These are phyloP conservation scores for Paralinhomoeus sp. DNA, from an alignment of 2,888 invertebrate genomes.

Conservation along the genomic window DNA sequence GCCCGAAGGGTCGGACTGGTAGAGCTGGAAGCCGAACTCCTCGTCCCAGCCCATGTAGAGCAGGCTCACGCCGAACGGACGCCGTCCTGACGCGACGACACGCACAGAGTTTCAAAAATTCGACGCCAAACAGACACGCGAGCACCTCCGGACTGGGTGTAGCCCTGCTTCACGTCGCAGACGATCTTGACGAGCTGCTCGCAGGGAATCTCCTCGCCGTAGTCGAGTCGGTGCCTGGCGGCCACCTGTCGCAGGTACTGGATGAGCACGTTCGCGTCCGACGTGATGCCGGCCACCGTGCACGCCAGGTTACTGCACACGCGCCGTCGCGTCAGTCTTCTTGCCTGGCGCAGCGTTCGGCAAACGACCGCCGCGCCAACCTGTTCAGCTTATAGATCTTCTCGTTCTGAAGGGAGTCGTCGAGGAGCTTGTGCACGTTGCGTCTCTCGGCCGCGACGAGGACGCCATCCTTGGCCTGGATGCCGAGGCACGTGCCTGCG, in stretches of 20 bases:
- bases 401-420: constrained; percentile 69
- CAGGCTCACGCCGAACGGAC: constrained; percentile 95
- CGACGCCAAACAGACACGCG: neutral
- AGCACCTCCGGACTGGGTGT: constrained; percentile 86
- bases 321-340: no score
- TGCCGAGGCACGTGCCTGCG: constrained; percentile 77
- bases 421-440: constrained; percentile 86
- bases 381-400: constrained; percentile 94
- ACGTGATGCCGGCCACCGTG: constrained; percentile 95
- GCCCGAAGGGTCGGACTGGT: constrained; percentile 97
- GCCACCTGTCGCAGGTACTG: constrained; percentile 79
- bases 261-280: constrained; percentile 93
- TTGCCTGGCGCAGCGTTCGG: no score
- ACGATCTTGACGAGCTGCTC: constrained; percentile 91
- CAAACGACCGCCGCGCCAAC: no score
- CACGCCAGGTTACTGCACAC: constrained; percentile 87
- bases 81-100: constrained; percentile 42
- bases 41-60: constrained; percentile 99
- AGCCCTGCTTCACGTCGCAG: constrained; percentile 96
- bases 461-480: constrained; percentile 82
- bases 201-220: constrained; percentile 90
- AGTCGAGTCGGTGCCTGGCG: constrained; percentile 49
- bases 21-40: constrained; percentile 94
- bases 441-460: constrained; percentile 83
- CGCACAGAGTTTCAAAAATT: neutral